Percentiles rank a stretch among this genome's conserved stretches.
Conservation (phyloP, 2,797 vertebrate species). For the Corythornis leucogaster region DNA sequence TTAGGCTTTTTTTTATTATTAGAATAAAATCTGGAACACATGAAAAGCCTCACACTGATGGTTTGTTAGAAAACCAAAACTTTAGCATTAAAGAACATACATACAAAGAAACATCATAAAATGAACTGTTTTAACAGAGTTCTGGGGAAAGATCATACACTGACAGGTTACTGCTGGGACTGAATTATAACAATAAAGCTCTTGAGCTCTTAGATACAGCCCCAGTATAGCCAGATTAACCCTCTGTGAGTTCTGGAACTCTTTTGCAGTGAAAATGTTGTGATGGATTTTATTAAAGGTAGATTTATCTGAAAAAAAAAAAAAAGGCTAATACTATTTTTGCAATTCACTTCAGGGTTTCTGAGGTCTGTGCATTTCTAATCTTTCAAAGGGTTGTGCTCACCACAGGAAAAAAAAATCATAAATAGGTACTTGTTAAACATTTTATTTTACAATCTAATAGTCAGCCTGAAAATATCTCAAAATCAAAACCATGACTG, state of each 20-base stretch:
- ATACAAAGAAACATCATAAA: background rate
- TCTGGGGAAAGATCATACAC: background rate
- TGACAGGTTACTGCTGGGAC: background rate
- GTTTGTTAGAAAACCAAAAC: background rate
- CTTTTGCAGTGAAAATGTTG: background rate
- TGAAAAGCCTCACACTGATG: background rate
- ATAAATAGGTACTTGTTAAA: background rate
- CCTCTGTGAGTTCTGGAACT: background rate
- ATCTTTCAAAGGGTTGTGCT: background rate
- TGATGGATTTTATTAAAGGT: background rate
- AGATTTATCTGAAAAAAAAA: constrained; percentile 7
- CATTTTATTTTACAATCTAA: background rate
- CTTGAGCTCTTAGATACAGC: background rate
- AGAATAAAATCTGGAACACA: constrained; percentile 1
- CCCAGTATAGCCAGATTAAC: background rate
- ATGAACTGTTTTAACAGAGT: background rate
- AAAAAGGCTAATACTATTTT: background rate
- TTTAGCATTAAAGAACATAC: background rate
- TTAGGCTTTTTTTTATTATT: background rate
- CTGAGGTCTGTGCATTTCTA: background rate
- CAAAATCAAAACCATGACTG: background rate
- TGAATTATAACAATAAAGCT: background rate
- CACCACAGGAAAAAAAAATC: background rate
- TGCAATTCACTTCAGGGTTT: background rate
- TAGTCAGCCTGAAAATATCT: background rate